These are phyloP conservation scores for Eleutherodactylus coqui DNA, from an alignment of 2,797 vertebrate genomes.

Conservation along the genomic window DNA sequence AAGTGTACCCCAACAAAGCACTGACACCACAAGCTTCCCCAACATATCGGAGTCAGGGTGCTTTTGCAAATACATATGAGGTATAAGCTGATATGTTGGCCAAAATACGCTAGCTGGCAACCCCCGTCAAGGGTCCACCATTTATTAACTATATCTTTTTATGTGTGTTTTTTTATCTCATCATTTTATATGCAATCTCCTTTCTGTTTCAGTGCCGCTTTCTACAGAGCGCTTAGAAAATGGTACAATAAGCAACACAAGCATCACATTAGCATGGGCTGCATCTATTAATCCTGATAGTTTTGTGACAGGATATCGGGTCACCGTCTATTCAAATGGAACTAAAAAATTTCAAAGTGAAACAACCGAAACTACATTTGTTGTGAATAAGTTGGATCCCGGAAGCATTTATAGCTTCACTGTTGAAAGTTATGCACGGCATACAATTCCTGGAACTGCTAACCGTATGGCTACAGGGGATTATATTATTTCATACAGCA, in stretches of 20 bases:
- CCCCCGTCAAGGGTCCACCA: too few species aligned
- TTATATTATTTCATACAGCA: background rate
- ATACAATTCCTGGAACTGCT: background rate
- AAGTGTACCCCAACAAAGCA: too few species aligned
- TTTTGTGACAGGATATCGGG: conserved; percentile 1
- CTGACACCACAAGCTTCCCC: too few species aligned
- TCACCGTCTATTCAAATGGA: background rate
- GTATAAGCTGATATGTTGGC: too few species aligned
- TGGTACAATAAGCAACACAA: background rate
- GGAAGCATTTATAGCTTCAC: conserved; percentile 53
- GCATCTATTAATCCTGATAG: background rate
- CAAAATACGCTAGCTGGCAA: too few species aligned
- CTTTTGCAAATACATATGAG: too few species aligned
- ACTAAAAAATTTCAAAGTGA: background rate
- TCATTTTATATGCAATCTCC: background rate
- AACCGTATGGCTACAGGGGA: background rate
- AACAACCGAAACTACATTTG: background rate
- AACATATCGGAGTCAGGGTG: too few species aligned
- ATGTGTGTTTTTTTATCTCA: background rate
- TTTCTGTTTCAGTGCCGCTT: conserved; percentile 1
- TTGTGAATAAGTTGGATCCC: conserved; percentile 33
- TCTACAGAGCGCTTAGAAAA: background rate
- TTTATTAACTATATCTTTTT: background rate
- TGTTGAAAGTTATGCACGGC: conserved; percentile 10
- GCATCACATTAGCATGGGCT: conserved; percentile 21